Conservation (phyloP, 2,797 vertebrate genomes). For the Cuculus canorus region DNA sequence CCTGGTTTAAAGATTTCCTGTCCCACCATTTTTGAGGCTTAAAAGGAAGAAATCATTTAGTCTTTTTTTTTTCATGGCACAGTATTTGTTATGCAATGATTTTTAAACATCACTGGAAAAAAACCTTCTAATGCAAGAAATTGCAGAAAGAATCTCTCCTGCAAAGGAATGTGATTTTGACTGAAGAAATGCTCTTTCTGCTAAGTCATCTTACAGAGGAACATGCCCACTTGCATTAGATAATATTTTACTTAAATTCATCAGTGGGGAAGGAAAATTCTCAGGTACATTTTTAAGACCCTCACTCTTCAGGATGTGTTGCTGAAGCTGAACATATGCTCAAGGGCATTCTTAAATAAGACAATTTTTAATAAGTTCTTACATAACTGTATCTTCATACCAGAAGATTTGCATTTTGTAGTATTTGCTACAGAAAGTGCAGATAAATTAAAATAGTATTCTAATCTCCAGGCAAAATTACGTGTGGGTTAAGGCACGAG, state of each 20-base stretch:
- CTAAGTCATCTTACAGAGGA: slow-evolving; percentile 53
- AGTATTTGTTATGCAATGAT: neutral
- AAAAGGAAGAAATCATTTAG: neutral
- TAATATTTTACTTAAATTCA: neutral
- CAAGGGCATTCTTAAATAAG: slow-evolving; percentile 40
- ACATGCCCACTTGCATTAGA: neutral
- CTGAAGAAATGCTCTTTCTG: slow-evolving; percentile 33
- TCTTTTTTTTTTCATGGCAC: neutral
- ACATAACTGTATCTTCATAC: slow-evolving; percentile 49
- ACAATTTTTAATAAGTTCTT: slow-evolving; percentile 23
- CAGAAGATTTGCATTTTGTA: slow-evolving; percentile 40
- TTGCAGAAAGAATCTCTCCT: slow-evolving; percentile 18
- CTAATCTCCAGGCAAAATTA: slow-evolving; percentile 57
- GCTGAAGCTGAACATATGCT: neutral
- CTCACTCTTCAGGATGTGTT: neutral
- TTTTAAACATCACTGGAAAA: slow-evolving; percentile 29
- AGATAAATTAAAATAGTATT: slow-evolving; percentile 53
- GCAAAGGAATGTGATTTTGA: neutral
- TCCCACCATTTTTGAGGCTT: neutral
- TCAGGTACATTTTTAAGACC: slow-evolving; percentile 29
- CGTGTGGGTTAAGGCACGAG: slow-evolving; percentile 22
- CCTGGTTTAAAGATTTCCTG: neutral
- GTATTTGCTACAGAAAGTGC: slow-evolving; percentile 42
- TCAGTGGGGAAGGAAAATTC: neutral
- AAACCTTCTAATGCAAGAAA: neutral